Evolutionary conservation across 1,140 invertebrate species (phyloP), one percentile per base, ranked within the genome.

Genomic region (Bombus ignitus): DNA sequence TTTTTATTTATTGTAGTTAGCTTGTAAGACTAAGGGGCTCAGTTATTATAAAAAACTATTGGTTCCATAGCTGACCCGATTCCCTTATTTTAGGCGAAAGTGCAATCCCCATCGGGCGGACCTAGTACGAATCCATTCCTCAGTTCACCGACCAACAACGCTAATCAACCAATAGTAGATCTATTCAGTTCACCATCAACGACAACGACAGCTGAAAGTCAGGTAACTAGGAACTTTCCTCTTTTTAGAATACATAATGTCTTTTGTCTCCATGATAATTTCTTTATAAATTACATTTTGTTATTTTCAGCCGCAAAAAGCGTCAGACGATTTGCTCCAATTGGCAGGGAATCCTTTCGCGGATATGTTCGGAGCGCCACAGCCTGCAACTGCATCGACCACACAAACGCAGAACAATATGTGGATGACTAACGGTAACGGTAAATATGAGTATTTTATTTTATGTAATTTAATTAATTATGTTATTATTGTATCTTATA

Each of bases 251-350:
- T 22, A 22, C 18, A 53, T 53, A 53, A 53, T 53, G 47, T 0
- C 1, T 3, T 9, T n/a, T 22, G 53, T 25, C 5, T 22, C 8
- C 28, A 28, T n/a, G 25, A 42, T 78, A 32, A 57, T 39, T 62
- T 47, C 25, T 15, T 37, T 25, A 59, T 25, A 25, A 59, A 25
- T 39, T 18, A 22, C 25, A 65, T 57, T 79, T 37, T 3, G 3
- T 71, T 77, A 4, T 6, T 87, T 81, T 74, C 65, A 75, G 89
- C 74, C 94, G n/a, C 91, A 93, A 59, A 98, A 97, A 95, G 97
- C 98, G 39, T 98, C 98, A 13, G 98, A 99, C 92, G 98, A 99
- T 95, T 95, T 99, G 83, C 96, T 99, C 59, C 97, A 98, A 92
- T 95, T 99, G 88, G 97, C 94, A 66, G 96, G 96, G 72, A 99